Evolutionary conservation across 2,113 vertebrate genomes (phyloP).

Genomic region (Labeo rohita): DNA sequence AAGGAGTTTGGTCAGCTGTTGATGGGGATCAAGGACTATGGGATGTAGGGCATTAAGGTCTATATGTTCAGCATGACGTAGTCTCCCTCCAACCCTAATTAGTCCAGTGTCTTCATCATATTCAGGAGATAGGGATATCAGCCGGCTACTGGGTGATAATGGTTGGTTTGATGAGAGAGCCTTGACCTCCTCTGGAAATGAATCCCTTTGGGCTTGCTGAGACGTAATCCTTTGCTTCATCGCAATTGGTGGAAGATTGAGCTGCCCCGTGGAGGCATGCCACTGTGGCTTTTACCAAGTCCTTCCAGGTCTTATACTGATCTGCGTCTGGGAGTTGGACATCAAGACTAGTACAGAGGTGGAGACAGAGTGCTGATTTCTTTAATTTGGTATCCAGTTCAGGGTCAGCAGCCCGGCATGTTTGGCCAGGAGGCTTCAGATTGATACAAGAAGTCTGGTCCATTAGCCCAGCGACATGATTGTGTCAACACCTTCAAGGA

Average conservation of each 20-base stretch:
- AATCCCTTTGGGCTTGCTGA: not conserved
- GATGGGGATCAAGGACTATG: conserved; percentile 5
- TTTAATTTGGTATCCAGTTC: not conserved
- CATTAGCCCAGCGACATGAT: not conserved
- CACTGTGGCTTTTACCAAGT: conserved; percentile 2
- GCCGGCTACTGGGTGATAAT: not conserved
- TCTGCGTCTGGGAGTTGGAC: not conserved
- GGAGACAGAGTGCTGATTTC: not conserved
- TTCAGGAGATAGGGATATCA: not conserved
- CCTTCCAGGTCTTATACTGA: not conserved
- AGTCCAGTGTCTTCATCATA: not conserved
- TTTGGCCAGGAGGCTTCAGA: not conserved
- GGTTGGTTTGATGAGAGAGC: not conserved
- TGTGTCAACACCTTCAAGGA: not conserved
- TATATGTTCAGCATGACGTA: not conserved
- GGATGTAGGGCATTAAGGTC: not conserved
- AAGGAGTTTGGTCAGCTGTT: not conserved
- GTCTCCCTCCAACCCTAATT: conserved; percentile 4
- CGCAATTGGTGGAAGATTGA: not conserved
- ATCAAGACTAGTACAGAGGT: not conserved
- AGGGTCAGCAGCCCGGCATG: not conserved
- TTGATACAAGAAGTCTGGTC: conserved; percentile 6
- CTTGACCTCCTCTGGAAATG: conserved; percentile 4
- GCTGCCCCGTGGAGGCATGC: not conserved
- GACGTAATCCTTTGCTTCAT: not conserved